These are phyloP conservation scores for Cerastoderma edule DNA, from an alignment of 2,888 invertebrate species.

Conservation along the genomic window DNA sequence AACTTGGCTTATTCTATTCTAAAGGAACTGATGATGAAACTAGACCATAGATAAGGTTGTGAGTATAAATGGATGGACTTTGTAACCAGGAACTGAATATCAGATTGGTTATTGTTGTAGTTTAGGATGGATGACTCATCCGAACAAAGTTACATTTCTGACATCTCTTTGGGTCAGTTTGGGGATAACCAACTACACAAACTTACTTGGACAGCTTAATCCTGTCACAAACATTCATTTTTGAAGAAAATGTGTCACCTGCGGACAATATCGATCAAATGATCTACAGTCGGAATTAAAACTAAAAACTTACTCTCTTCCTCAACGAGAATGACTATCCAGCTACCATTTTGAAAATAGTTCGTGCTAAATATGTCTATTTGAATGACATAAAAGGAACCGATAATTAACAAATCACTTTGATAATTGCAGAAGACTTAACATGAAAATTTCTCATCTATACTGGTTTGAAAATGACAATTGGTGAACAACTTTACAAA, in stretches of 20 bases:
- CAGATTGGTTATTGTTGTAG: constrained; percentile 15
- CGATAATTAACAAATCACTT: background rate
- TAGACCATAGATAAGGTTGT: too few relatives aligned
- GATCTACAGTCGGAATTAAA: too few relatives aligned
- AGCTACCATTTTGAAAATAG: constrained; percentile 56
- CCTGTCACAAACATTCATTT: too few relatives aligned
- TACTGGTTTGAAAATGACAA: background rate
- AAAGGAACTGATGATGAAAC: too few relatives aligned
- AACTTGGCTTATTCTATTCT: too few relatives aligned
- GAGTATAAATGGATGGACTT: too few relatives aligned
- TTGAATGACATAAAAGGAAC: background rate
- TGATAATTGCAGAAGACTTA: background rate
- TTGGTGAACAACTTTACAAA: background rate
- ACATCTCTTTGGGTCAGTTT: background rate
- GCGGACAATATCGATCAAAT: too few relatives aligned
- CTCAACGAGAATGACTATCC: constrained; percentile 16
- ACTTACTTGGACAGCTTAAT: too few relatives aligned
- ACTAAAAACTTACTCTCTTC: constrained; percentile 24
- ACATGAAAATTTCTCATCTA: background rate
- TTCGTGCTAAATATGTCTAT: constrained; percentile 20
- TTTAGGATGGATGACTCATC: constrained; percentile 15
- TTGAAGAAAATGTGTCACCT: too few relatives aligned
- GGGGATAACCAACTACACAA: too few relatives aligned
- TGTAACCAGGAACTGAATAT: constrained; percentile 25
- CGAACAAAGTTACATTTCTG: background rate